Conservation (phyloP, 1,140 invertebrate genomes). For the Macrobrachium rosenbergii region DNA sequence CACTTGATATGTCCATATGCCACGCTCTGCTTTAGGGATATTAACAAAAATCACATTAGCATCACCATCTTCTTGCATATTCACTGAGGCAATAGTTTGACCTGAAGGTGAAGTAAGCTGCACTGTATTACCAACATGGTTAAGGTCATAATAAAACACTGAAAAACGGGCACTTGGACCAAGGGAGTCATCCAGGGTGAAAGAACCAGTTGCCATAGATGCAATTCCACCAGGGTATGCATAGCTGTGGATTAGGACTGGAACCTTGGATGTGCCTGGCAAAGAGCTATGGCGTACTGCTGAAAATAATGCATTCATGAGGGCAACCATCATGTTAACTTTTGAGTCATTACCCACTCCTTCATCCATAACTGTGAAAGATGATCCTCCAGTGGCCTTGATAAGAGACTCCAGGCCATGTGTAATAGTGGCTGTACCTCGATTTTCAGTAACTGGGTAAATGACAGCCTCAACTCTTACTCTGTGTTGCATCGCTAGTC, state of each 20-base stretch:
- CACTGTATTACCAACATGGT: constrained; percentile 57
- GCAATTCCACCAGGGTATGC: constrained; percentile 41
- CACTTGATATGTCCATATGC: constrained; percentile 61
- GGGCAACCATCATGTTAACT: constrained; percentile 73
- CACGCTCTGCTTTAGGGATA: constrained; percentile 51
- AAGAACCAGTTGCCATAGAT: constrained; percentile 64
- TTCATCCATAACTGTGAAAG: constrained; percentile 72
- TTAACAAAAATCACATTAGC: constrained; percentile 63
- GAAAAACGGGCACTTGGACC: constrained; percentile 63
- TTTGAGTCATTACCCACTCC: constrained; percentile 72
- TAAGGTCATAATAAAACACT: constrained; percentile 65
- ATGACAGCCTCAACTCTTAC: background rate
- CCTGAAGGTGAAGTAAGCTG: constrained; percentile 60
- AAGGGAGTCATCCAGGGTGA: constrained; percentile 63
- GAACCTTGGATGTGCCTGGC: constrained; percentile 36
- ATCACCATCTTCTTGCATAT: constrained; percentile 58
- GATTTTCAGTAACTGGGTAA: constrained; percentile 51
- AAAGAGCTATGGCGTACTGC: constrained; percentile 21
- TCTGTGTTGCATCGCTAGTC: background rate
- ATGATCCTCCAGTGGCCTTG: constrained; percentile 70
- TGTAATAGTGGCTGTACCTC: constrained; percentile 22
- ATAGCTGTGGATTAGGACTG: constrained; percentile 37
- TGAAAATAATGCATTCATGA: constrained; percentile 50
- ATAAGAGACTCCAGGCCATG: constrained; percentile 71
- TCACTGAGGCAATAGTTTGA: constrained; percentile 40